Evolutionary conservation across 92 coral and sea anemone genomes (phyloP).

Genomic region (Umimayanthus kanabou): DNA sequence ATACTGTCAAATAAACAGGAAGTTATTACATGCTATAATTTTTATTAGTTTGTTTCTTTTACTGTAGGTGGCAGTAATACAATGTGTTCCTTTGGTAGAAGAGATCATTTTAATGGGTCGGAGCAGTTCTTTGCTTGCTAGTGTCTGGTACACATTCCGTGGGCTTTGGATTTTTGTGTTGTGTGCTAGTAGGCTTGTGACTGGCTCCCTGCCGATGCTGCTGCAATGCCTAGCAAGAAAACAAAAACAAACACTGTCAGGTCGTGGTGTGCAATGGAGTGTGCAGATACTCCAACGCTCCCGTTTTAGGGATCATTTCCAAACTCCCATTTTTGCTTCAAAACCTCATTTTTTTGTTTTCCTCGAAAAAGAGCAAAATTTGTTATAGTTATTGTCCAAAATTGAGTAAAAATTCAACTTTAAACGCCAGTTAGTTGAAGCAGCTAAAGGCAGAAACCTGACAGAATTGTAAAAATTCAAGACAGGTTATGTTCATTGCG

Average conservation of each 20-base stretch:
- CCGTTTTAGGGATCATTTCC: too few species aligned
- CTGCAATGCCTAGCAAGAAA: conserved; percentile 18
- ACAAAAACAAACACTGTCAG: too few species aligned
- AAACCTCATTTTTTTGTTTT: too few species aligned
- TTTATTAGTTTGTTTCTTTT: background rate
- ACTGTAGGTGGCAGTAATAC: background rate
- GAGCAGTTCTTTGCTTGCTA: conserved; percentile 7
- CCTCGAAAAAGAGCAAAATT: too few species aligned
- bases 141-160: background rate
- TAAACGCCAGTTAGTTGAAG: too few species aligned
- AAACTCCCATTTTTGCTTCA: too few species aligned
- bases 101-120: background rate
- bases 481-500: too few species aligned
- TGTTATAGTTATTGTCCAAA: too few species aligned
- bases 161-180: background rate
- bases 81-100: background rate
- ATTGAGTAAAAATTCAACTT: too few species aligned
- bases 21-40: background rate
- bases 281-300: background rate
- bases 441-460: too few species aligned
- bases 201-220: background rate
- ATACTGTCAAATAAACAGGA: background rate
- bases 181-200: background rate
- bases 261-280: background rate
- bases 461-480: too few species aligned